phyloP scores from a whole-genome alignment of 2,888 invertebrate species.

The Napeogenes sylphis region DNA sequence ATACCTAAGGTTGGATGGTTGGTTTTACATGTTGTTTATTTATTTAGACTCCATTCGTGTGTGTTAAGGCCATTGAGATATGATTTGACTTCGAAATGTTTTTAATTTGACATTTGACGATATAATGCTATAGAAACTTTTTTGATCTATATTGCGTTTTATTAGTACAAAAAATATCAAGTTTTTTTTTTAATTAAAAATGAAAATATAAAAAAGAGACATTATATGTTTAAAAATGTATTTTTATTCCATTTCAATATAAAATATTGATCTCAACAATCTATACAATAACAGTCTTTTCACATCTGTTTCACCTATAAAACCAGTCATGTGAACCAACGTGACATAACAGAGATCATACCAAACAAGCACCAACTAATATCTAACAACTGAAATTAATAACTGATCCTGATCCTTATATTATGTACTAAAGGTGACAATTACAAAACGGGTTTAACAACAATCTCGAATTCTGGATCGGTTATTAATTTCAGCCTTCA shows the following conservation, averaged over 20 bases:
- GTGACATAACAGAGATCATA: slow-evolving; percentile 16
- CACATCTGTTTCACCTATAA: slow-evolving; percentile 76
- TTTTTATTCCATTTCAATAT: slow-evolving; percentile 37
- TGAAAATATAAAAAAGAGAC: neutral
- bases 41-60: slow-evolving; percentile 27
- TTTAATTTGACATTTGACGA: neutral
- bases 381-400: no score
- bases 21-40: slow-evolving; percentile 35
- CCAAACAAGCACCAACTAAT: neutral
- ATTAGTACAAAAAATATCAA: no score
- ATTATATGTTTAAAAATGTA: neutral
- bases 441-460: no score
- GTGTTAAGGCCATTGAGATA: slow-evolving; percentile 24
- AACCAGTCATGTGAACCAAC: slow-evolving; percentile 67
- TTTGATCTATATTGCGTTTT: no score
- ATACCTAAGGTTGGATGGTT: slow-evolving; percentile 28
- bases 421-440: no score
- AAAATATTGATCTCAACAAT: slow-evolving; percentile 63
- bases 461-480: no score
- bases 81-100: slow-evolving; percentile 5
- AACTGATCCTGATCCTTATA: no score
- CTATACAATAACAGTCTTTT: slow-evolving; percentile 43
- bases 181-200: no score
- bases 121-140: no score
- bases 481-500: no score